Evolutionary conservation across 2,888 invertebrate species (phyloP).

Genomic region (Apodemia hepburni): DNA sequence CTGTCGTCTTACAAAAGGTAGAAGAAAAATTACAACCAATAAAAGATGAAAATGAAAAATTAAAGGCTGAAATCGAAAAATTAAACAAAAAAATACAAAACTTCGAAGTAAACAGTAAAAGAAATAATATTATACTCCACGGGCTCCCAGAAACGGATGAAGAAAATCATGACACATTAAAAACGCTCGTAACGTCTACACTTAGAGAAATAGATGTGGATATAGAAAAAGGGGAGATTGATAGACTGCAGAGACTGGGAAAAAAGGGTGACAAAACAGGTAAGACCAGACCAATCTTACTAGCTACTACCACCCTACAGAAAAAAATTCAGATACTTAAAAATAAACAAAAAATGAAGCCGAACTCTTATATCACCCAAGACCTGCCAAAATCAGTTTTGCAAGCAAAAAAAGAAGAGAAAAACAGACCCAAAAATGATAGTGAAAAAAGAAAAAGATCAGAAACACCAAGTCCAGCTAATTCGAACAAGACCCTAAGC

Average conservation of each 20-base stretch:
- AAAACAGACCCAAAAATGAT: slow-evolving; percentile 1
- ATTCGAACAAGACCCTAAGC: no score
- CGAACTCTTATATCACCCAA: slow-evolving; percentile 15
- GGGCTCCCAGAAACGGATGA: slow-evolving; percentile 15
- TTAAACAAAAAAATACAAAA: slow-evolving; percentile 20
- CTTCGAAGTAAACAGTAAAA: slow-evolving; percentile 15
- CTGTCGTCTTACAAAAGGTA: slow-evolving; percentile 23
- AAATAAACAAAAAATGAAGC: slow-evolving; percentile 17
- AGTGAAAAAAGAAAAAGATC: slow-evolving; percentile 9
- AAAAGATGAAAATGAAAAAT: slow-evolving; percentile 25
- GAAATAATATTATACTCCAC: slow-evolving; percentile 20
- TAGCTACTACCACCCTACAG: slow-evolving; percentile 11
- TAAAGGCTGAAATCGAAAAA: slow-evolving; percentile 24
- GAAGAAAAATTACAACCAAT: slow-evolving; percentile 28
- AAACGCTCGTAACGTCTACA: not conserved
- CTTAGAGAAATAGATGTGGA: not conserved
- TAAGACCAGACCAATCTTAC: slow-evolving; percentile 6
- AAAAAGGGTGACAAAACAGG: not conserved
- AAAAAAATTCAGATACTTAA: slow-evolving; percentile 8
- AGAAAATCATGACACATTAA: slow-evolving; percentile 11
- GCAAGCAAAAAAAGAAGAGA: not conserved
- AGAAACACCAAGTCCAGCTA: no score
- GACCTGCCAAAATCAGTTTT: slow-evolving; percentile 13
- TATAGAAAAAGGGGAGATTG: not conserved
- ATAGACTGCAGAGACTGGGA: not conserved